Evolutionary conservation across 2,113 vertebrate genomes (phyloP).

Genomic region (Tupaia chinensis): DNA sequence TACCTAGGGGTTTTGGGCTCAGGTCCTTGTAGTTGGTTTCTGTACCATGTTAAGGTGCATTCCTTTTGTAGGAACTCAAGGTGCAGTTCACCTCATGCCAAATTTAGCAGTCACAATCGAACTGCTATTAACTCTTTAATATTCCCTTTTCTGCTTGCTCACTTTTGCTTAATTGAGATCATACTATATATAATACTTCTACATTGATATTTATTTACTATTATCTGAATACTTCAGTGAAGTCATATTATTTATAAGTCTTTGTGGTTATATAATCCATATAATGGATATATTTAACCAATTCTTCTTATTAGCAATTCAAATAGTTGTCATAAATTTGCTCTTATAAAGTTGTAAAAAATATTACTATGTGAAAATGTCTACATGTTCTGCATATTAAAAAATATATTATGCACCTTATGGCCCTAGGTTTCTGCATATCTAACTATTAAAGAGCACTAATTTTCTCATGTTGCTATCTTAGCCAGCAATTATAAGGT

Average conservation of each 20-base stretch:
- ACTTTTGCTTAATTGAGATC: background rate
- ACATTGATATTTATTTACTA: background rate
- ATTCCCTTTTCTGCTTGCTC: background rate
- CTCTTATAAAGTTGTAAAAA: background rate
- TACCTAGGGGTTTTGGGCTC: too few species aligned
- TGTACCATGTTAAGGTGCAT: background rate
- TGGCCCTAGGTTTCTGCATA: background rate
- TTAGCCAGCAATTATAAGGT: background rate
- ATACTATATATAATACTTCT: background rate
- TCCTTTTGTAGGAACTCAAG: background rate
- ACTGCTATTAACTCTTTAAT: background rate
- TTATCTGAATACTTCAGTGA: background rate
- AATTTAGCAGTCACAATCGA: background rate
- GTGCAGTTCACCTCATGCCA: background rate
- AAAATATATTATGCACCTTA: background rate
- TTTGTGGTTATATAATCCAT: background rate
- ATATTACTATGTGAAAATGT: background rate
- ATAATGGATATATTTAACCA: background rate
- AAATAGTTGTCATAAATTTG: background rate
- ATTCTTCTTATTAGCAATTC: background rate
- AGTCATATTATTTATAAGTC: conserved; percentile 3
- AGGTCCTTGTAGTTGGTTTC: background rate
- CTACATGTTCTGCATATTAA: background rate
- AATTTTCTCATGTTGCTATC: background rate
- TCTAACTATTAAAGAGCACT: background rate